Conservation (phyloP, 2,797 vertebrate species). For the Falco peregrinus region DNA sequence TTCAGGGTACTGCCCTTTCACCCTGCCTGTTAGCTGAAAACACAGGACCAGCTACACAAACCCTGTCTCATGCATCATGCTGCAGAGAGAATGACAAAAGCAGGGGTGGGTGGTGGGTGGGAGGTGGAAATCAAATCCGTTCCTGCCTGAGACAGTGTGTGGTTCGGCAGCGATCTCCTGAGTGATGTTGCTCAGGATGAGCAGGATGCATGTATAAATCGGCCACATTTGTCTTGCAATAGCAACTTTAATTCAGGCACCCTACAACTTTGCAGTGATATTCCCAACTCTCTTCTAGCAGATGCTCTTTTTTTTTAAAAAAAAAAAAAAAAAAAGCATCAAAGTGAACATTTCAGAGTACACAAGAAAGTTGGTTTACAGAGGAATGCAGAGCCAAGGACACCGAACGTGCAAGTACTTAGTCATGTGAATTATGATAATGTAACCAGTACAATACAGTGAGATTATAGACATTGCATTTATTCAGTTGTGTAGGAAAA, state of each 20-base stretch:
- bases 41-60: not conserved
- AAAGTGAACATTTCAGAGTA: not conserved
- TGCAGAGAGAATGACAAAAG: not conserved
- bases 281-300: not conserved
- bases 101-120: not conserved
- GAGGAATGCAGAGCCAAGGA: not conserved
- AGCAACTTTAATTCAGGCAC: not conserved
- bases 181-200: not conserved
- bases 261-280: not conserved
- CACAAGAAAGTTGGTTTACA: not conserved
- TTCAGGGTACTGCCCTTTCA: not conserved
- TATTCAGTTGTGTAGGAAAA: not conserved
- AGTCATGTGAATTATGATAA: not conserved
- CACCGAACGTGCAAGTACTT: not conserved
- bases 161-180: not conserved
- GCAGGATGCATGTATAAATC: not conserved
- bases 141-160: not conserved
- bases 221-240: not conserved
- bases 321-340: not conserved
- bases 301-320: not conserved
- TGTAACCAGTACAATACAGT: not conserved
- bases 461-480: not conserved
- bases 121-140: not conserved
- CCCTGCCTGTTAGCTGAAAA: not conserved
- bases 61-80: not conserved